phyloP scores from a whole-genome alignment of 2,888 invertebrate genomes.

The Proisotoma minuta region DNA sequence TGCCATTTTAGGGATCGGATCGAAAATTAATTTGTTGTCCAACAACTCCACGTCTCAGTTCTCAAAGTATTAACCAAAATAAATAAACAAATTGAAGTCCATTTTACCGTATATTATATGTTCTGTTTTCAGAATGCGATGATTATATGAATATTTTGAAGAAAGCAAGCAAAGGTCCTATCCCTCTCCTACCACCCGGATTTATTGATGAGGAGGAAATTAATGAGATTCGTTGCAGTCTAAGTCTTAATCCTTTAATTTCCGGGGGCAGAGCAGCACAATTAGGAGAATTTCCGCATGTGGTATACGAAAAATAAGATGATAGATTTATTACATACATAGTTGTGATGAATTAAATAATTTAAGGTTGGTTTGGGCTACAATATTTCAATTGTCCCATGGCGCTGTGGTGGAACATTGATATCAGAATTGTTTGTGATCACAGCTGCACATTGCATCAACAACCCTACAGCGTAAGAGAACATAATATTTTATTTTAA shows the following conservation, averaged over 20 bases:
- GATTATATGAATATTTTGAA: conserved; percentile 14
- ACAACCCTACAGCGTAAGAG: conserved; percentile 10
- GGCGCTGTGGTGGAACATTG: conserved; percentile 44
- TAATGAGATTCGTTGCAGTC: conserved; percentile 14
- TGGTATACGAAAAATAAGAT: conserved; percentile 6
- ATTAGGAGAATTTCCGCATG: conserved; percentile 16
- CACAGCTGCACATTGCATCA: conserved; percentile 20
- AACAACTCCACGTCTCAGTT: conserved; percentile 21
- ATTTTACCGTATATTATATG: not conserved
- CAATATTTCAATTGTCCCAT: conserved; percentile 10
- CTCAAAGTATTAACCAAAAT: conserved; percentile 13
- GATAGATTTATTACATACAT: not conserved
- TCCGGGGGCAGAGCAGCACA: conserved; percentile 14
- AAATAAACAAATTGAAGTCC: not conserved
- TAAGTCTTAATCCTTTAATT: conserved; percentile 15
- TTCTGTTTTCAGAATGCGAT: conserved; percentile 10
- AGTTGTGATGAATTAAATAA: not conserved
- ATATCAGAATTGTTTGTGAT: conserved; percentile 43
- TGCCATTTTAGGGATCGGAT: not conserved
- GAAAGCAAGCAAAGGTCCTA: not conserved
- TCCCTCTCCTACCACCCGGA: conserved; percentile 18
- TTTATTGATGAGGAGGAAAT: conserved; percentile 14
- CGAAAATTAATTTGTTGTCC: conserved; percentile 25
- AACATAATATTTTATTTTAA: not conserved
- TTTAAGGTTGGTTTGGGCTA: conserved; percentile 19